Evolutionary conservation across 2,113 vertebrate genomes (phyloP).

Genomic region (Collichthys lucidus): DNA sequence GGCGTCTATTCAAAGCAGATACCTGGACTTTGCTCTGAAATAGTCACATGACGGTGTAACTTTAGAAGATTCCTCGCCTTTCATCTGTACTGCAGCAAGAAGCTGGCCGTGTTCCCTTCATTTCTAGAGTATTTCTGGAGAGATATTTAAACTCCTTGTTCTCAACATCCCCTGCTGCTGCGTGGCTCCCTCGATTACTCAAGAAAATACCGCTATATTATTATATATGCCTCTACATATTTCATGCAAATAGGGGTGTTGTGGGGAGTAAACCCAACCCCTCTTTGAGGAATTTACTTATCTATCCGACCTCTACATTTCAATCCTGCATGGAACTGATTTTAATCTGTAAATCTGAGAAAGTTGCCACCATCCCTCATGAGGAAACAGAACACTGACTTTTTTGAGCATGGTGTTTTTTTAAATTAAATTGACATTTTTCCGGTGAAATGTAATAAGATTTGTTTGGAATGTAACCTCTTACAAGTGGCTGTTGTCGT

Average conservation of each 20-base stretch:
- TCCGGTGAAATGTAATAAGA: constrained; percentile 37
- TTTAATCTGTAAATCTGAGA: neutral
- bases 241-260: too few relatives aligned
- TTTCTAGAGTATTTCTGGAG: neutral
- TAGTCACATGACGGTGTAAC: neutral
- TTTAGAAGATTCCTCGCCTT: neutral
- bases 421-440: constrained; percentile 45
- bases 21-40: constrained; percentile 35
- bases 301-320: too few relatives aligned
- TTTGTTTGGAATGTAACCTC: constrained; percentile 44
- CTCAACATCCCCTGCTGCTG: neutral
- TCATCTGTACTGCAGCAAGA: neutral
- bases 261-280: too few relatives aligned
- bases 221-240: too few relatives aligned
- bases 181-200: neutral
- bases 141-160: constrained; percentile 1
- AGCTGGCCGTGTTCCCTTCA: constrained; percentile 16
- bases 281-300: too few relatives aligned
- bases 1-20: constrained; percentile 25
- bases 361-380: neutral
- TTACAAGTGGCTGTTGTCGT: constrained; percentile 19
- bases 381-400: neutral
- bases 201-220: neutral
- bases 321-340: neutral
- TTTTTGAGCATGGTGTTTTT: constrained; percentile 18